Evolutionary conservation across 2,888 invertebrate species (phyloP).

Genomic region (Carcina quercana): DNA sequence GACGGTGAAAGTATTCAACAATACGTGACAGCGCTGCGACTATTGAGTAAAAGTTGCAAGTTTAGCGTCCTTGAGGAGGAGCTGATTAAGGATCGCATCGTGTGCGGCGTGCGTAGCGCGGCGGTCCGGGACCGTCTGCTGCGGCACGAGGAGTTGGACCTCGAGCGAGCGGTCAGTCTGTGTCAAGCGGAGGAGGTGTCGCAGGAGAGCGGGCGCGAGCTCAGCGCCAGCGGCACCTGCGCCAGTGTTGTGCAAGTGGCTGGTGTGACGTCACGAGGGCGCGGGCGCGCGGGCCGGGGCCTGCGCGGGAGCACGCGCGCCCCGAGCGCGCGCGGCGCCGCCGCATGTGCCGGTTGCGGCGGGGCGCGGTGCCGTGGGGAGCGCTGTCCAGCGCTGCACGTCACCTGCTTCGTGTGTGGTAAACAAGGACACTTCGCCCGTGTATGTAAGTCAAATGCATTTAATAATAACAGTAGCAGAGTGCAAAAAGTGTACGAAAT

Average conservation of each 20-base stretch:
- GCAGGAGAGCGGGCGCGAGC: slow-evolving; percentile 1
- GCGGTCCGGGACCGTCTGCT: slow-evolving; percentile 6
- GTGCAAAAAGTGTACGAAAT: slow-evolving; percentile 3
- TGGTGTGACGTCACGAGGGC: not conserved
- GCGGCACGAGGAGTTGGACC: slow-evolving; percentile 4
- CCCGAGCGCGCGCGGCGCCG: not conserved
- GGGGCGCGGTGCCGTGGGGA: not conserved
- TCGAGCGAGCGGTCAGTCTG: slow-evolving; percentile 6
- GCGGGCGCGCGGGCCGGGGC: slow-evolving; percentile 1
- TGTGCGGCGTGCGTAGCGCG: slow-evolving; percentile 8
- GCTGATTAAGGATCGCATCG: slow-evolving; percentile 10
- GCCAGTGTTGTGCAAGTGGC: not conserved
- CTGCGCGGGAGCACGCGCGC: slow-evolving; percentile 1
- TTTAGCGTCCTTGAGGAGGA: slow-evolving; percentile 3
- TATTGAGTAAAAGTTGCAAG: slow-evolving; percentile 4
- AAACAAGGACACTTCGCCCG: slow-evolving; percentile 2
- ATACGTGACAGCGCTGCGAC: slow-evolving; percentile 2
- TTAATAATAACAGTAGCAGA: not conserved
- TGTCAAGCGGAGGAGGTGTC: slow-evolving; percentile 11
- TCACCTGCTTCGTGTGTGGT: slow-evolving; percentile 2
- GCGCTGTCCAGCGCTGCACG: slow-evolving; percentile 1
- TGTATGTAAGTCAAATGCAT: slow-evolving; percentile 1
- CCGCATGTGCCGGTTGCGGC: not conserved
- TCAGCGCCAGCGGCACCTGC: slow-evolving; percentile 1
- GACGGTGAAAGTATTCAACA: slow-evolving; percentile 3